These are phyloP conservation scores for Protobothrops mucrosquamatus DNA, from an alignment of 2,113 vertebrate species.

Conservation along the genomic window DNA sequence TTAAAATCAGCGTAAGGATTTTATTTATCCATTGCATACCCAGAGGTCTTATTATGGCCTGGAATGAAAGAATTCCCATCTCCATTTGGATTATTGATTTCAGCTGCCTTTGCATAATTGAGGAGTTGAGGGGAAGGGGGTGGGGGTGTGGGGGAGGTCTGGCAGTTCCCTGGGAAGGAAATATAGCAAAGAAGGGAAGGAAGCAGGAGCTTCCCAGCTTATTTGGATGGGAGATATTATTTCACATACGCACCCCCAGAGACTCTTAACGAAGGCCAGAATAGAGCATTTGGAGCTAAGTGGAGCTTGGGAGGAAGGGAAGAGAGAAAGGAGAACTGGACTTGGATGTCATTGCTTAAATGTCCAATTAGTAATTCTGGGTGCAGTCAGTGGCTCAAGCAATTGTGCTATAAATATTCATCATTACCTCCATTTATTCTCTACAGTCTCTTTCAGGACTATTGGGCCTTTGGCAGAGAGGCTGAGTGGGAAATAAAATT, in stretches of 20 bases:
- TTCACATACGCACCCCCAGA: background rate
- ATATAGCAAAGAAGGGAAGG: background rate
- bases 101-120: conserved; percentile 24
- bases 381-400: background rate
- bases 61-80: conserved; percentile 7
- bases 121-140: background rate
- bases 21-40: background rate
- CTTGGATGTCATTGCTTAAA: conserved; percentile 12
- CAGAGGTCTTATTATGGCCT: background rate
- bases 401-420: conserved; percentile 33
- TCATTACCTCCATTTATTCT: conserved; percentile 19
- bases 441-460: background rate
- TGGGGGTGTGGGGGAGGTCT: background rate
- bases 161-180: background rate
- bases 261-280: conserved; percentile 1
- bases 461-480: background rate
- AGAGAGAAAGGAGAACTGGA: background rate
- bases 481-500: background rate
- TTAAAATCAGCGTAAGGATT: background rate
- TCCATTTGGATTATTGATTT: conserved; percentile 22
- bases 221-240: conserved; percentile 1
- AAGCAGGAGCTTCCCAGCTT: background rate
- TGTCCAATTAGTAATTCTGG: conserved; percentile 22
- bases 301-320: background rate
- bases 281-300: conserved; percentile 2